Evolutionary conservation across 1,140 invertebrate genomes (phyloP).

Genomic region (Cydia strobilella): DNA sequence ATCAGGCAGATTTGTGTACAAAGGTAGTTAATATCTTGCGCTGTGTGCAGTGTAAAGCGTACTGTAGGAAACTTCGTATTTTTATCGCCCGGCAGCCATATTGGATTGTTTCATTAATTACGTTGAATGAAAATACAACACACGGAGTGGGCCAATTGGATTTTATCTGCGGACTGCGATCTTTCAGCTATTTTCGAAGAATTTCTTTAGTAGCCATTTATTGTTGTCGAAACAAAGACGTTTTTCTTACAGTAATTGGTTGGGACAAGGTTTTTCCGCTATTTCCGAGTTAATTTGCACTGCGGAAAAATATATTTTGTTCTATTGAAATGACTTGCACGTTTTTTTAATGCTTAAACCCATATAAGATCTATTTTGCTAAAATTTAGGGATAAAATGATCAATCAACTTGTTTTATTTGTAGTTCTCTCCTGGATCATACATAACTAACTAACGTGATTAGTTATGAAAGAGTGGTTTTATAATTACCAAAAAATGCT

Average conservation of each 20-base stretch:
- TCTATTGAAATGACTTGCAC: background rate
- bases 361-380: no score
- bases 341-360: background rate
- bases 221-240: conserved; percentile 16
- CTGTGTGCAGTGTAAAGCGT: background rate
- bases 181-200: background rate
- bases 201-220: conserved; percentile 22
- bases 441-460: no score
- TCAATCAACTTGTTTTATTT: no score
- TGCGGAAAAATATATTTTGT: background rate
- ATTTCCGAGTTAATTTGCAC: background rate
- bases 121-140: conserved; percentile 31
- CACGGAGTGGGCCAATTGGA: conserved; percentile 23
- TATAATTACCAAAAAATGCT: no score
- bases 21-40: no score
- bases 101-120: conserved; percentile 30
- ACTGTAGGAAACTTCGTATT: conserved; percentile 48
- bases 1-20: no score
- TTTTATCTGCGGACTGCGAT: conserved; percentile 25
- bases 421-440: no score
- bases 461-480: no score
- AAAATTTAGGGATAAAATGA: no score
- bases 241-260: conserved; percentile 22
- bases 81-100: conserved; percentile 35
- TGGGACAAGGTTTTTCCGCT: conserved; percentile 18